phyloP scores from a whole-genome alignment of 53 echinoderm and acorn worm species.

The Apostichopus leukothele region DNA sequence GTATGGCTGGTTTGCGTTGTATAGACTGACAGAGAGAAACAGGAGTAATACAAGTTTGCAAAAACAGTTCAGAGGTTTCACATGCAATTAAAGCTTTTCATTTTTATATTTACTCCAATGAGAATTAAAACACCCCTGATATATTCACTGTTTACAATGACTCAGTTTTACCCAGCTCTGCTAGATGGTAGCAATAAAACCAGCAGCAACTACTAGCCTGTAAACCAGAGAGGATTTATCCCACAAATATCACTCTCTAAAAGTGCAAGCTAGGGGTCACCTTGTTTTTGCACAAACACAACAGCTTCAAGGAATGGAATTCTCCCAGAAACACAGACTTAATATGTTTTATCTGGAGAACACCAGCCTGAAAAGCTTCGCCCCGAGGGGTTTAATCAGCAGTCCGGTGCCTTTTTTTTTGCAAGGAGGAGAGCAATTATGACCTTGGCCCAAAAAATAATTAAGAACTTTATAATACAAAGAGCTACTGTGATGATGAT shows the following conservation, averaged over 20 bases:
- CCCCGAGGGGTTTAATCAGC: constrained; percentile 28
- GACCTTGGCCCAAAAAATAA: constrained; percentile 3
- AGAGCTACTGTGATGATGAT: background rate
- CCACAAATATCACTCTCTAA: background rate
- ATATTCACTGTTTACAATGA: no score
- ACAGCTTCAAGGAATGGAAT: background rate
- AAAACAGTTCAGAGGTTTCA: no score
- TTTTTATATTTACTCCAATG: no score
- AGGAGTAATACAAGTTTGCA: no score
- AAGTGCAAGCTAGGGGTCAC: constrained; percentile 3
- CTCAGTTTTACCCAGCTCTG: no score
- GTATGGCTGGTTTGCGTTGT: no score
- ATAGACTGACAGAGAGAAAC: no score
- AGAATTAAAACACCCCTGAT: no score
- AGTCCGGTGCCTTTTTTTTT: background rate
- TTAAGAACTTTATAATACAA: background rate
- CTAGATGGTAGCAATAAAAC: no score
- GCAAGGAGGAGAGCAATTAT: background rate
- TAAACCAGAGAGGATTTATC: background rate
- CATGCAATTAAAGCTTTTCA: no score
- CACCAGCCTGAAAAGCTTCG: constrained; percentile 12
- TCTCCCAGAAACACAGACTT: background rate
- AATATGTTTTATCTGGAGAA: background rate
- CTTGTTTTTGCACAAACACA: background rate
- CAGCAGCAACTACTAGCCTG: no score